Conservation (phyloP, 2,888 invertebrate species). For the Sepiola atlantica region DNA sequence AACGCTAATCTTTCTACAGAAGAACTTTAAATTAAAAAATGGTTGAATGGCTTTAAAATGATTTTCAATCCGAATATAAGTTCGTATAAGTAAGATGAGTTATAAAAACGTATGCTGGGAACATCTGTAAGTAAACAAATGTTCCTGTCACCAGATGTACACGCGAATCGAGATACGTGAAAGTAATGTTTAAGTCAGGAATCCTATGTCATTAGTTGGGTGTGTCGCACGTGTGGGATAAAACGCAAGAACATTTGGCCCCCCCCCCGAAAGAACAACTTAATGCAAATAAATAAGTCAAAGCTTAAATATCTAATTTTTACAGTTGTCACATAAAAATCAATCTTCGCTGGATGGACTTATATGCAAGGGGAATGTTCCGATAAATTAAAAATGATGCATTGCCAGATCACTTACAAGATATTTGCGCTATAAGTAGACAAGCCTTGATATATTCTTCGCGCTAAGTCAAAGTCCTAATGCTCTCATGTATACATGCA, state of each 20-base stretch:
- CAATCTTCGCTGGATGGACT: neutral
- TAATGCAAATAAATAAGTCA: neutral
- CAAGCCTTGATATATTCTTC: neutral
- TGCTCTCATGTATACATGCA: neutral
- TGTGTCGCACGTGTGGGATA: neutral
- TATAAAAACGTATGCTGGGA: too few relatives aligned
- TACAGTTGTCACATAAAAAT: neutral
- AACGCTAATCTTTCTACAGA: neutral
- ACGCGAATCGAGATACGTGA: too few relatives aligned
- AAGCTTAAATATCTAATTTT: neutral
- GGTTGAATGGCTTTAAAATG: too few relatives aligned
- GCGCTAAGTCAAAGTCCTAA: neutral
- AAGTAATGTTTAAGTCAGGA: neutral
- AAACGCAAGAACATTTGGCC: too few relatives aligned
- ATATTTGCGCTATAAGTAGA: neutral
- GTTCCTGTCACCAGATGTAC: too few relatives aligned
- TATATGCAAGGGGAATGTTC: slow-evolving; percentile 14
- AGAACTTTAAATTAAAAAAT: too few relatives aligned
- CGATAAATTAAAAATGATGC: neutral
- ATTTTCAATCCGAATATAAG: too few relatives aligned
- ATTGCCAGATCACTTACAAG: neutral
- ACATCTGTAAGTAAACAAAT: too few relatives aligned
- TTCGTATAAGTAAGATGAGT: too few relatives aligned
- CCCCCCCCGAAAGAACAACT: neutral
- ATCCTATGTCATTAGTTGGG: neutral